A percentile compares a stretch with the other conserved stretches of the same genome.
Evolutionary conservation across 2,113 vertebrate species (phyloP).

Genomic region (Anser cygnoides): DNA sequence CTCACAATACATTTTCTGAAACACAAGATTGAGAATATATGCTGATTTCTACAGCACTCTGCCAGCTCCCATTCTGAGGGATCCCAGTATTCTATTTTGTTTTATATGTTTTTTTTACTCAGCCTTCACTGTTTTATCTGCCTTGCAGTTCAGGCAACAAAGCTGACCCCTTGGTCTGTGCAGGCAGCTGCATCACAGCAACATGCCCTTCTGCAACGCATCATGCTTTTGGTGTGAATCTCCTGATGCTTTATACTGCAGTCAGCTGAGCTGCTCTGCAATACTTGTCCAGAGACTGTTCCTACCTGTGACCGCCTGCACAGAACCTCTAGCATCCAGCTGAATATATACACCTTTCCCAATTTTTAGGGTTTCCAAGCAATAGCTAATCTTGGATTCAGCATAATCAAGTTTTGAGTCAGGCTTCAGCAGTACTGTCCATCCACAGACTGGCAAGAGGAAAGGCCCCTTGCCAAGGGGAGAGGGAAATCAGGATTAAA

Average conservation of each 20-base stretch:
- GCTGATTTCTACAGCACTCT: background rate
- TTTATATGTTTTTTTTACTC: background rate
- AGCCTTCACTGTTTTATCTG: background rate
- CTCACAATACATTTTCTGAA: background rate
- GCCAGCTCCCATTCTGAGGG: background rate
- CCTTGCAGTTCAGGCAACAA: background rate
- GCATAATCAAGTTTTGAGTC: background rate
- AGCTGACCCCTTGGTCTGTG: rapidly evolving
- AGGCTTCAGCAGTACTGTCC: background rate
- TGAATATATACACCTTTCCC: background rate
- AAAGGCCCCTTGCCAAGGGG: background rate
- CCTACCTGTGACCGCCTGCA: background rate
- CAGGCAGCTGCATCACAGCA: background rate
- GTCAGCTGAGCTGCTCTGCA: background rate
- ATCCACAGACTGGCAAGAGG: background rate
- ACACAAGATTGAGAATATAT: rapidly evolving
- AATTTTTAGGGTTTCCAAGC: background rate
- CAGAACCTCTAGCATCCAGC: background rate
- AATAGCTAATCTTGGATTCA: background rate
- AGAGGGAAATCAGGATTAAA: background rate
- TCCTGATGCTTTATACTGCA: background rate
- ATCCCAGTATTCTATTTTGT: background rate
- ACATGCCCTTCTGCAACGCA: background rate
- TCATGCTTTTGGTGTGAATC: background rate
- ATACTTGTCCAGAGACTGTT: background rate